phyloP scores from a whole-genome alignment of 2,888 invertebrate species.

The Sphaerophoria rueppellii region DNA sequence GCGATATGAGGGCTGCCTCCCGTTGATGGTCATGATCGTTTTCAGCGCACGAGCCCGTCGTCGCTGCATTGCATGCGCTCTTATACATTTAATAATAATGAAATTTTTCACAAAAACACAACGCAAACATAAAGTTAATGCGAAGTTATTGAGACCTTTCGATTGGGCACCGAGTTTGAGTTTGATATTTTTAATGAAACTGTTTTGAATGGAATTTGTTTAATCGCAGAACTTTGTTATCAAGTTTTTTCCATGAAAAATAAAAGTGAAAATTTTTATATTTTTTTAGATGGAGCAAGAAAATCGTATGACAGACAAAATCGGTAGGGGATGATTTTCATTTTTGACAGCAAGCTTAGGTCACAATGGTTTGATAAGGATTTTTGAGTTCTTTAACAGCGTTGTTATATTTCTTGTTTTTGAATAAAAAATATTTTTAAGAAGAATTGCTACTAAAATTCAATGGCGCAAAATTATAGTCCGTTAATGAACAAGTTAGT shows the following conservation, averaged over 20 bases:
- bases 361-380: constrained; percentile 52
- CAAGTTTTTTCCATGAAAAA: constrained; percentile 63
- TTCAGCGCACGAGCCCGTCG: constrained; percentile 85
- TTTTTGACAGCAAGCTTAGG: constrained; percentile 62
- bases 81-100: constrained; percentile 84
- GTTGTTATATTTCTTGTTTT: neutral
- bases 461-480: too few relatives aligned
- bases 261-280: constrained; percentile 56
- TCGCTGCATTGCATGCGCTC: constrained; percentile 88
- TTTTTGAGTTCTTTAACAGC: neutral
- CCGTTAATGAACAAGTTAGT: too few relatives aligned
- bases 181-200: constrained; percentile 8
- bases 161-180: constrained; percentile 12
- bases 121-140: constrained; percentile 67
- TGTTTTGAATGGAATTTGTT: constrained; percentile 27
- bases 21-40: constrained; percentile 83
- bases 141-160: constrained; percentile 43
- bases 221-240: constrained; percentile 48
- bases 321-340: constrained; percentile 68
- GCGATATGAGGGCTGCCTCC: constrained; percentile 84
- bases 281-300: constrained; percentile 54
- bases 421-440: too few relatives aligned
- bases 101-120: constrained; percentile 58
- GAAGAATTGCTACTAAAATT: too few relatives aligned
- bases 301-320: constrained; percentile 67